These are phyloP conservation scores for Andrena haemorrhoa DNA, from an alignment of 2,888 invertebrate genomes.

Conservation along the genomic window DNA sequence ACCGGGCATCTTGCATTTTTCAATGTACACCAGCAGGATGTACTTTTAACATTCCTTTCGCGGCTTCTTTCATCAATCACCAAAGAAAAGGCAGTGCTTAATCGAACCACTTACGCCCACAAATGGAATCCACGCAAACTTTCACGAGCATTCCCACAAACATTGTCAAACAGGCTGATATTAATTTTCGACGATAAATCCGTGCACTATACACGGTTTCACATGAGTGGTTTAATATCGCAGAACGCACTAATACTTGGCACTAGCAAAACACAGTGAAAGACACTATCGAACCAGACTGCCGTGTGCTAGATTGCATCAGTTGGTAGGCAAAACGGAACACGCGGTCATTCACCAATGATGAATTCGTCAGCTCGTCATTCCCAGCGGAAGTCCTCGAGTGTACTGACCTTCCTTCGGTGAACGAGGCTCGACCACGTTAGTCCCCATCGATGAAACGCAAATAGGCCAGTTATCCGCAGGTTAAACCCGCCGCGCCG, in stretches of 20 bases:
- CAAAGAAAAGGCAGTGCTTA: background rate
- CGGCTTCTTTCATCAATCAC: slow-evolving; percentile 21
- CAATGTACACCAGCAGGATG: slow-evolving; percentile 2
- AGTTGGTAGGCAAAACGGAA: background rate
- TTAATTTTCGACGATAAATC: too few species aligned
- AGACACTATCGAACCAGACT: too few species aligned
- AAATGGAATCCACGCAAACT: background rate
- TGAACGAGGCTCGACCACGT: background rate
- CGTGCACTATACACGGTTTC: too few species aligned
- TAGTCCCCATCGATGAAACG: slow-evolving; percentile 1
- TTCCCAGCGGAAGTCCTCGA: slow-evolving; percentile 9
- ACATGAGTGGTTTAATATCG: too few species aligned
- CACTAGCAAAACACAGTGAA: too few species aligned
- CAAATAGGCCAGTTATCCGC: slow-evolving; percentile 23
- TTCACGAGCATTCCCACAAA: too few species aligned
- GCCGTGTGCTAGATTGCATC: too few species aligned
- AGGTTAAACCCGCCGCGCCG: slow-evolving; percentile 3
- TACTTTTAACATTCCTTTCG: background rate
- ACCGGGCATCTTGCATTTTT: slow-evolving; percentile 25
- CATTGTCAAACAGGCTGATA: too few species aligned
- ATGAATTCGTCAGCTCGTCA: slow-evolving; percentile 14
- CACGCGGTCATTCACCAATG: slow-evolving; percentile 21
- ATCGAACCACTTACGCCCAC: background rate
- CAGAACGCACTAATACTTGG: too few species aligned
- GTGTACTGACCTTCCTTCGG: background rate